phyloP scores from a whole-genome alignment of 2,797 vertebrate genomes.

The Eulemur coronatus region DNA sequence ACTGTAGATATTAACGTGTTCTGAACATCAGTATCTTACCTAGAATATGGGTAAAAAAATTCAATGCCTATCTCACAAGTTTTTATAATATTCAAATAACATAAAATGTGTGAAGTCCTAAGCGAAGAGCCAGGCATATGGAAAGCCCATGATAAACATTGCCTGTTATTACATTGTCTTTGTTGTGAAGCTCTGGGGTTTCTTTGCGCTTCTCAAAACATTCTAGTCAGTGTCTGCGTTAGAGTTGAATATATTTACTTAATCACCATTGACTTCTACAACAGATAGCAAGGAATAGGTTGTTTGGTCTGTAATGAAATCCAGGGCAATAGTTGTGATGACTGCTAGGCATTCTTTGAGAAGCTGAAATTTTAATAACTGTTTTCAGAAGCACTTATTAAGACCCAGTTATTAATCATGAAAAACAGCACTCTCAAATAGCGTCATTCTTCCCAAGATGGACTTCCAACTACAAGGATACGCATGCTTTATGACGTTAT shows the following conservation, averaged over 20 bases:
- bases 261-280: slow-evolving; percentile 25
- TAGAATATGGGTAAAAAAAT: neutral
- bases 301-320: slow-evolving; percentile 45
- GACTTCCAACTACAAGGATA: neutral
- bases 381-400: slow-evolving; percentile 25
- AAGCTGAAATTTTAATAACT: slow-evolving; percentile 37
- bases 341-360: slow-evolving; percentile 14
- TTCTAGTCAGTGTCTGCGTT: neutral
- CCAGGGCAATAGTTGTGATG: neutral
- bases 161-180: neutral
- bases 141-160: neutral
- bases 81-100: neutral
- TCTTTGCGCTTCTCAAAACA: neutral
- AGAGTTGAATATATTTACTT: slow-evolving; percentile 16
- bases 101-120: neutral
- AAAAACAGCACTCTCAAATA: neutral
- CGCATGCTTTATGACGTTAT: neutral
- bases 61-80: neutral
- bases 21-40: neutral
- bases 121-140: neutral
- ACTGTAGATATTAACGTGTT: neutral
- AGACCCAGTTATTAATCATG: neutral
- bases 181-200: neutral
- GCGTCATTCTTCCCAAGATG: neutral
- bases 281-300: neutral